Percentiles rank a stretch among this genome's conserved stretches.
phyloP scores from a whole-genome alignment of 1,140 invertebrate species.

The Apis laboriosa region DNA sequence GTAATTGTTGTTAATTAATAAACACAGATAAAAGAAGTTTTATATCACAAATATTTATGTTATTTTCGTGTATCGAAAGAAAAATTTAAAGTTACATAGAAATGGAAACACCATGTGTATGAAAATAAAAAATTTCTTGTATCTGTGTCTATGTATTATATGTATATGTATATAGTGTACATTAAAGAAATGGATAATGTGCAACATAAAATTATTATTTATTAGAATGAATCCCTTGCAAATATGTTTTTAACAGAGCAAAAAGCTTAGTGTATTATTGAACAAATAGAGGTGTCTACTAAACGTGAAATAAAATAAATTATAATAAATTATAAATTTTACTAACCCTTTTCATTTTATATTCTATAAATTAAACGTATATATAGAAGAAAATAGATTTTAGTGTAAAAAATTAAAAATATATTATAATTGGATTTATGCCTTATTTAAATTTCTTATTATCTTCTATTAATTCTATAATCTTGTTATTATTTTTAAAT shows the following conservation, averaged over 20 bases:
- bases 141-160: conserved; percentile 22
- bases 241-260: conserved; percentile 22
- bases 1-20: conserved; percentile 7
- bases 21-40: conserved; percentile 15
- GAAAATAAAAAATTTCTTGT: conserved; percentile 21
- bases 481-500: too few species aligned
- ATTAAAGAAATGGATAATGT: not conserved
- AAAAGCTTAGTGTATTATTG: conserved; percentile 18
- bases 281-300: conserved; percentile 34
- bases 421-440: too few species aligned
- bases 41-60: conserved; percentile 15
- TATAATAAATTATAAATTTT: not conserved
- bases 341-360: too few species aligned
- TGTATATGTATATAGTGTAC: not conserved
- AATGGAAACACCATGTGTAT: conserved; percentile 25
- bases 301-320: not conserved
- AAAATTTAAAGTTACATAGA: not conserved
- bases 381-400: not conserved
- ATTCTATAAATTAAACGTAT: not conserved
- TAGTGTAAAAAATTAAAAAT: too few species aligned
- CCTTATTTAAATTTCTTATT: too few species aligned
- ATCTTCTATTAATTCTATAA: too few species aligned
- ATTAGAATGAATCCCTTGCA: not conserved
- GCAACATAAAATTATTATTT: conserved; percentile 26
- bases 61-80: not conserved